Conservation (phyloP, 2,888 invertebrate species). For the Heterodera filipjevi region DNA sequence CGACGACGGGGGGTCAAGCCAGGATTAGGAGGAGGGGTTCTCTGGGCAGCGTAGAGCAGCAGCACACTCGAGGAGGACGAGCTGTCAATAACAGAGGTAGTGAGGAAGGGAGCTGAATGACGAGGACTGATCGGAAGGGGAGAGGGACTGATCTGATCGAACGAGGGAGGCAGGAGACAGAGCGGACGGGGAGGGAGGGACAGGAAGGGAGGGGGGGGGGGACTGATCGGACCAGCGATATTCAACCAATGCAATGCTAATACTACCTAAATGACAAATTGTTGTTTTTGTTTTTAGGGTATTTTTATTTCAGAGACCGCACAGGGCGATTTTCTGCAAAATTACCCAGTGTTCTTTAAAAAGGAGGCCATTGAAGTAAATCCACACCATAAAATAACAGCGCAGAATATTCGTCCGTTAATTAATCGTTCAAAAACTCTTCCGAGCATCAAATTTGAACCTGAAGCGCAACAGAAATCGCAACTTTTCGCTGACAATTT, state of each 20-base stretch:
- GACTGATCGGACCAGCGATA: no score
- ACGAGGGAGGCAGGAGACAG: no score
- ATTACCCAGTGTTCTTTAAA: not conserved
- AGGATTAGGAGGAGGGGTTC: not conserved
- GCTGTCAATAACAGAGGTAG: conserved; percentile 6
- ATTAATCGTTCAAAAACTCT: conserved; percentile 2
- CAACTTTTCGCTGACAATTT: not conserved
- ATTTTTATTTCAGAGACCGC: not conserved
- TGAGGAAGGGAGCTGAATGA: no score
- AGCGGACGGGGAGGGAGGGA: no score
- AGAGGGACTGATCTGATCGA: not conserved
- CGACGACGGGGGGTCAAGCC: not conserved
- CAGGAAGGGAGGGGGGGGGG: no score
- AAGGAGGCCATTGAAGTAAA: not conserved
- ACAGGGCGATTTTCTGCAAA: not conserved
- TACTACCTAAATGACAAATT: no score
- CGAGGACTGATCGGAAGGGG: not conserved
- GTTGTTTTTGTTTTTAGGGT: no score
- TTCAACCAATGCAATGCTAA: no score
- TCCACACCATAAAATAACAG: not conserved
- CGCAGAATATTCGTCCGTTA: not conserved
- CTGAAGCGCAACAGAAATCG: not conserved
- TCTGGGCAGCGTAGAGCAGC: not conserved
- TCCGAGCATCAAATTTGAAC: not conserved
- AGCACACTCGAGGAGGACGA: not conserved